Evolutionary conservation across 2,888 invertebrate species (phyloP).

Genomic region (Hesperia comma): DNA sequence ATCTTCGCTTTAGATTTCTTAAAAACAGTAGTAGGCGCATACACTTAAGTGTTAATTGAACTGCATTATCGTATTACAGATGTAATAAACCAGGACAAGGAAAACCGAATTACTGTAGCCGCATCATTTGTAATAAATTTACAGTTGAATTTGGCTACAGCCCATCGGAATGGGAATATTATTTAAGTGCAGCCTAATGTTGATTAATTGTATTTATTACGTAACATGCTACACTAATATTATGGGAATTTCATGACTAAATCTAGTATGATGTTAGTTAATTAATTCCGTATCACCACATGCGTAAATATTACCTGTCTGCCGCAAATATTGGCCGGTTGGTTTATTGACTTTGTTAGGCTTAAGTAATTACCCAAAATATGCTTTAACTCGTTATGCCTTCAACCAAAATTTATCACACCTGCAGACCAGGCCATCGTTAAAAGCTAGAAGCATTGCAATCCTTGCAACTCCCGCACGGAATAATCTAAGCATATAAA

Average conservation of each 20-base stretch:
- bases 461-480: no score
- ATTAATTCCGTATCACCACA: constrained; percentile 10
- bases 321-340: background rate
- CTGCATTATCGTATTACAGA: no score
- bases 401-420: no score
- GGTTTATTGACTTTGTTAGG: background rate
- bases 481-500: no score
- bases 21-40: no score
- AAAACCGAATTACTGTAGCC: constrained; percentile 1
- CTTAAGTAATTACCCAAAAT: no score
- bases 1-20: no score
- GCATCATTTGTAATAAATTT: constrained; percentile 6
- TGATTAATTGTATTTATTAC: constrained; percentile 25
- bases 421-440: no score
- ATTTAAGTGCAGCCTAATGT: constrained; percentile 22
- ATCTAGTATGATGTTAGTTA: constrained; percentile 8
- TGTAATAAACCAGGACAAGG: background rate
- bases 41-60: no score
- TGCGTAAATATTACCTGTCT: background rate
- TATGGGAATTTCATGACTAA: constrained; percentile 15
- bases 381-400: no score
- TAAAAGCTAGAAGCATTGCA: no score
- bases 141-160: constrained; percentile 10
- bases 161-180: constrained; percentile 15
- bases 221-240: constrained; percentile 16